phyloP scores from a whole-genome alignment of 2,888 invertebrate genomes.

The Noctua janthina region DNA sequence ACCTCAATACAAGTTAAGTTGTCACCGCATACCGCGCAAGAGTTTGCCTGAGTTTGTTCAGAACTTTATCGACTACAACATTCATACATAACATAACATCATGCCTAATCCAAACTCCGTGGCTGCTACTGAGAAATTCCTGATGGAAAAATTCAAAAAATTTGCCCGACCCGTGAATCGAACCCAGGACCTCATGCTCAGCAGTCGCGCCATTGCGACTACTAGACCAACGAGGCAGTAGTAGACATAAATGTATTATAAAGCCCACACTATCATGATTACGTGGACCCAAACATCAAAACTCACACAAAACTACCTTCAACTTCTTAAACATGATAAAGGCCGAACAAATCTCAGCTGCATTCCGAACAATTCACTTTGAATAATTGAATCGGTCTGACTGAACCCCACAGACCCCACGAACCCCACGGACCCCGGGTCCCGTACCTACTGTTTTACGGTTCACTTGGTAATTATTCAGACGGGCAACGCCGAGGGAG shows the following conservation, averaged over 20 bases:
- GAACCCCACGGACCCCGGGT: constrained; percentile 21
- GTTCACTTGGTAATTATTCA: constrained; percentile 64
- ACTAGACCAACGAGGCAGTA: no score
- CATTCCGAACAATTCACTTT: constrained; percentile 56
- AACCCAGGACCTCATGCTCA: no score
- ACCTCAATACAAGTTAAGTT: neutral
- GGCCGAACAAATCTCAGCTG: constrained; percentile 45
- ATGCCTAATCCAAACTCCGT: no score
- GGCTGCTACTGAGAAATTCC: no score
- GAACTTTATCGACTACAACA: neutral
- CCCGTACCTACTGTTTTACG: constrained; percentile 54
- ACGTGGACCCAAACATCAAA: neutral
- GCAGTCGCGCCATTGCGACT: no score
- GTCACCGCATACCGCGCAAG: neutral
- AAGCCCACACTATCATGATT: no score
- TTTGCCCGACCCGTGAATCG: no score
- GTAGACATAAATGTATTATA: neutral
- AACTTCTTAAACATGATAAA: constrained; percentile 45
- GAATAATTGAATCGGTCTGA: constrained; percentile 54
- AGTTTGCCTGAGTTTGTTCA: neutral
- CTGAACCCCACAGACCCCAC: constrained; percentile 33
- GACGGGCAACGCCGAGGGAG: constrained; percentile 48
- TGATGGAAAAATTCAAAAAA: no score
- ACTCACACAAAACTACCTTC: neutral
- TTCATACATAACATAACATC: neutral